These are phyloP conservation scores for Mastigias papua DNA, from an alignment of 30 jellyfish, hydroid and myxozoan genomes.

Conservation along the genomic window DNA sequence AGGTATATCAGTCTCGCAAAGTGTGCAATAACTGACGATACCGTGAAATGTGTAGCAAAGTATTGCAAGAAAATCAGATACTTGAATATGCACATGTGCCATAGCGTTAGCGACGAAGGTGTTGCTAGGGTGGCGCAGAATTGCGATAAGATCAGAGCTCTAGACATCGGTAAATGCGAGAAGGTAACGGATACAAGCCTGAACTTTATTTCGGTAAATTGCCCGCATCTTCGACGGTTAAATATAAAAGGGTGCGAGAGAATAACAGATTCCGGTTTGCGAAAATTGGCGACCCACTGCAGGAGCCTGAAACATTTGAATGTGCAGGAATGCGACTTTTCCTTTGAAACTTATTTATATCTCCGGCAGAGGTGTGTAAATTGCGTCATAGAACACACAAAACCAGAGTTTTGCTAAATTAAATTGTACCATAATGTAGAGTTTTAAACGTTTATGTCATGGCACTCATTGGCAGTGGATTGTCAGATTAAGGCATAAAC, in stretches of 20 bases:
- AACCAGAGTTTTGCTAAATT: conserved; percentile 81
- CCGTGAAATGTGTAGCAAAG: conserved; percentile 67
- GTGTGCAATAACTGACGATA: conserved; percentile 79
- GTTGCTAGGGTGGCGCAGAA: conserved; percentile 69
- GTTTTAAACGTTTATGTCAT: no score
- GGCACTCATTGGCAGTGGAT: no score
- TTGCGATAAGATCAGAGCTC: conserved; percentile 73
- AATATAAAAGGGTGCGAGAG: conserved; percentile 79
- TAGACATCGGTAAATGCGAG: conserved; percentile 87
- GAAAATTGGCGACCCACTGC: conserved; percentile 85
- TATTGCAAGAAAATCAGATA: conserved; percentile 68
- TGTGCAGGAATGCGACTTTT: conserved; percentile 78
- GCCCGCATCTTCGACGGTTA: conserved; percentile 83
- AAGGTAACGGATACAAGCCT: conserved; percentile 72
- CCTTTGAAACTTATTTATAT: conserved; percentile 80
- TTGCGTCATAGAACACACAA: conserved; percentile 87
- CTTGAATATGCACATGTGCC: conserved; percentile 81
- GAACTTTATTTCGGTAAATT: conserved; percentile 73
- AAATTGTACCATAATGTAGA: no score
- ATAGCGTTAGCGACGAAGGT: conserved; percentile 79
- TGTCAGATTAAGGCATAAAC: no score
- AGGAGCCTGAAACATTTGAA: conserved; percentile 64
- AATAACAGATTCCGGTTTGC: conserved; percentile 84
- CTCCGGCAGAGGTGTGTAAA: conserved; percentile 73
- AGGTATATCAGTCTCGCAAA: conserved; percentile 89